Percentiles rank a stretch among this genome's conserved stretches.
phyloP scores from a whole-genome alignment of 2,113 vertebrate genomes.

The Microtus ochrogaster region DNA sequence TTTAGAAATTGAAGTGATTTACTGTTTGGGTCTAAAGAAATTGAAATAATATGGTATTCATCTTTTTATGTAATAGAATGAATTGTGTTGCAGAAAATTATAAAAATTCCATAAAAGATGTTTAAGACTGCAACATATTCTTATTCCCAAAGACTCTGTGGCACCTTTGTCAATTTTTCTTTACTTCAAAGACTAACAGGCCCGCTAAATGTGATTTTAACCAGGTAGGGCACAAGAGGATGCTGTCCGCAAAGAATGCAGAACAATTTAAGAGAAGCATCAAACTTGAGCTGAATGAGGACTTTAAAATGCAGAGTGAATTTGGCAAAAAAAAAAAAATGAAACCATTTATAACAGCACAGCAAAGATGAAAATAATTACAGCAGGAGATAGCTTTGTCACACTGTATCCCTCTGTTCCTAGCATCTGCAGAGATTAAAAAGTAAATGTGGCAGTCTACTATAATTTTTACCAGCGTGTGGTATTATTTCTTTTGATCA shows the following conservation, averaged over 20 bases:
- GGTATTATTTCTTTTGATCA: conserved; percentile 58
- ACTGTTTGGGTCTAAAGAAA: conserved; percentile 28
- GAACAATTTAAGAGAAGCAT: conserved; percentile 21
- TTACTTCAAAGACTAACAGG: conserved; percentile 37
- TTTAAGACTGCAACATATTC: neutral
- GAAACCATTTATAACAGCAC: conserved; percentile 68
- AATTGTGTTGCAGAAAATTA: conserved; percentile 6
- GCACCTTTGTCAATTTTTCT: neutral
- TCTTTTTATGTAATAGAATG: conserved; percentile 41
- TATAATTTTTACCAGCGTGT: conserved; percentile 61
- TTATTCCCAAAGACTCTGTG: neutral
- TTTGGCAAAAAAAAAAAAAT: conserved; percentile 69
- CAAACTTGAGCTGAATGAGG: conserved; percentile 47
- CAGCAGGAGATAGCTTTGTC: conserved; percentile 47
- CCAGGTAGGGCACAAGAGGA: conserved; percentile 12
- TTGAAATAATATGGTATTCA: neutral
- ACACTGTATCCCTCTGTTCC: conserved; percentile 46
- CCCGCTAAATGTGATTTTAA: neutral
- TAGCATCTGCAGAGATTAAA: conserved; percentile 58
- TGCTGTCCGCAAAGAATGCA: neutral
- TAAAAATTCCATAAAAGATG: conserved; percentile 47
- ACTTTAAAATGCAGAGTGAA: conserved; percentile 62
- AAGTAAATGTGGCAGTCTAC: conserved; percentile 54
- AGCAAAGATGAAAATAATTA: conserved; percentile 70
- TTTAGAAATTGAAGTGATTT: neutral